Percentiles rank a stretch among this genome's conserved stretches.
These are phyloP conservation scores for Bombus terrestris DNA, from an alignment of 1,140 invertebrate genomes.

Conservation along the genomic window DNA sequence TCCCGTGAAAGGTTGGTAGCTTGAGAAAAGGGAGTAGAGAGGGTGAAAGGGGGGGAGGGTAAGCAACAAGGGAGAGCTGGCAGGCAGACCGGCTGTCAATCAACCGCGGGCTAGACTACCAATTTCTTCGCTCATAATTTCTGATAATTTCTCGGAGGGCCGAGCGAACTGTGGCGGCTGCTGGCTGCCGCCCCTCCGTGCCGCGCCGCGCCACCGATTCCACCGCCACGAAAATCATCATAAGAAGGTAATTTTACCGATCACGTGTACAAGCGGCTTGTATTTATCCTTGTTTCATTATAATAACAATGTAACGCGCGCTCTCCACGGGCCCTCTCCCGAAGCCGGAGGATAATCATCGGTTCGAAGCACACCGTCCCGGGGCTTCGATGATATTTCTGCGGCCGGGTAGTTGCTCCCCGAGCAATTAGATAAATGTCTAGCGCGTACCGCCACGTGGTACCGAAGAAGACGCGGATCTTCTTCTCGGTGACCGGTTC, in stretches of 20 bases:
- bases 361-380: conserved; percentile 69
- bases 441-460: conserved; percentile 19
- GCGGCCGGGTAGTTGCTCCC: conserved; percentile 60
- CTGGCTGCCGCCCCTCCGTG: conserved; percentile 26
- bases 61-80: conserved; percentile 55
- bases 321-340: conserved; percentile 58
- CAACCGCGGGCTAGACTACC: conserved; percentile 82
- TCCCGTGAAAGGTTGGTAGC: conserved; percentile 22
- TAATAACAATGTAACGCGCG: conserved; percentile 81
- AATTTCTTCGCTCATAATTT: conserved; percentile 83
- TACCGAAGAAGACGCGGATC: not conserved
- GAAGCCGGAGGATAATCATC: conserved; percentile 73
- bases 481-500: not conserved
- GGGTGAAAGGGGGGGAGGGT: conserved; percentile 53
- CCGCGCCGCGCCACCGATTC: conserved; percentile 32
- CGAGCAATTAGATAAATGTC: conserved; percentile 68
- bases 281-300: conserved; percentile 82
- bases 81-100: conserved; percentile 81
- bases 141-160: conserved; percentile 80
- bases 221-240: conserved; percentile 79
- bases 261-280: conserved; percentile 79
- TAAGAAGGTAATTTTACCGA: conserved; percentile 82
- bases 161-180: conserved; percentile 71
- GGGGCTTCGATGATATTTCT: conserved; percentile 66
- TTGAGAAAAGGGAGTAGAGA: conserved; percentile 8